Percentiles rank a stretch among this genome's conserved stretches.
phyloP scores from a whole-genome alignment of 1,140 invertebrate genomes.

The Nomia melanderi region DNA sequence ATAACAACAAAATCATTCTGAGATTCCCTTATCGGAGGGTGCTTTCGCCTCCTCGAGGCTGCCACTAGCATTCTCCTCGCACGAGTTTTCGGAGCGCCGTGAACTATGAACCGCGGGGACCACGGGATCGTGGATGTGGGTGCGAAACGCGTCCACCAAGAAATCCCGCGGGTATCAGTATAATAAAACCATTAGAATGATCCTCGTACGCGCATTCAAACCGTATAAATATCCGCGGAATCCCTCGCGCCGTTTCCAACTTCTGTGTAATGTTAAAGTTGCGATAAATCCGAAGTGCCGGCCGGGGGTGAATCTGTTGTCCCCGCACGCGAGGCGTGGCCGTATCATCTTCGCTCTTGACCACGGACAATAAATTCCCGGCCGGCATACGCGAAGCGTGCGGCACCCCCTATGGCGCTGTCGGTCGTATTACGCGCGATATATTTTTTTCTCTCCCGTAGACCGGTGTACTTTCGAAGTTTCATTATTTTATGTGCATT shows the following conservation, averaged over 20 bases:
- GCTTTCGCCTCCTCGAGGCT: not conserved
- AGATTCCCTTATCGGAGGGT: not conserved
- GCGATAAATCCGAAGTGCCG: slow-evolving; percentile 77
- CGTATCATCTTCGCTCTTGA: slow-evolving; percentile 16
- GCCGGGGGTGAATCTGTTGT: slow-evolving; percentile 63
- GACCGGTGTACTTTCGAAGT: slow-evolving; percentile 70
- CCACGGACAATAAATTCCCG: slow-evolving; percentile 69
- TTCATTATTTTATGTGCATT: slow-evolving; percentile 79
- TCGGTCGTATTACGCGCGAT: slow-evolving; percentile 75
- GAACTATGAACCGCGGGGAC: slow-evolving; percentile 53
- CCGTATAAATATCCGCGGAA: slow-evolving; percentile 77
- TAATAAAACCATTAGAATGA: slow-evolving; percentile 77
- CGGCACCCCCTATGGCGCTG: slow-evolving; percentile 72
- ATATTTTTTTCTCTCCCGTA: slow-evolving; percentile 70
- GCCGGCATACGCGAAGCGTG: slow-evolving; percentile 57
- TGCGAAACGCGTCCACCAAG: slow-evolving; percentile 63
- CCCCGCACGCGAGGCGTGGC: slow-evolving; percentile 21
- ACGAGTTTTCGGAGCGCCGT: slow-evolving; percentile 9
- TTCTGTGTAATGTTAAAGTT: slow-evolving; percentile 78
- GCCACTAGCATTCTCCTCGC: not conserved
- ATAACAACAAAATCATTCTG: not conserved
- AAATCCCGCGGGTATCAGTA: slow-evolving; percentile 71
- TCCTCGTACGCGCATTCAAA: slow-evolving; percentile 75
- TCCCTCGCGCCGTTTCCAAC: slow-evolving; percentile 79
- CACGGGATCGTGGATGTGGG: slow-evolving; percentile 44